A percentile compares a stretch with the other conserved stretches of the same genome.
These are phyloP conservation scores for Itoplectis maculator DNA, from an alignment of 2,888 invertebrate species.

Conservation along the genomic window DNA sequence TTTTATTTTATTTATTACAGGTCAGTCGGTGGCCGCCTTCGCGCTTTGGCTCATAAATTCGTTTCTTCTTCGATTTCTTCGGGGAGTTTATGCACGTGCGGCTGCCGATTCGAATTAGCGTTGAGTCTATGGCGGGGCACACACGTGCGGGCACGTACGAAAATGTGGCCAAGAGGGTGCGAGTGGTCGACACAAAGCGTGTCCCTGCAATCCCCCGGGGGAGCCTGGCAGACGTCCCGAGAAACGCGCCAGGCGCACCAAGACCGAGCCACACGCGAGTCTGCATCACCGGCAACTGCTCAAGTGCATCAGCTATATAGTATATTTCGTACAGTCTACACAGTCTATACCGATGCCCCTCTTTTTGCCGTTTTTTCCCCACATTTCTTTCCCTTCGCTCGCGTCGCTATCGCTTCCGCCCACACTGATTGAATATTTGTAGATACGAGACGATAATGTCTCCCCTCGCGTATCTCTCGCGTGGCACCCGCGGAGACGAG, in stretches of 20 bases:
- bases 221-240: conserved; percentile 63
- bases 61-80: conserved; percentile 61
- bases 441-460: conserved; percentile 58
- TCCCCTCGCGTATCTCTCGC: background rate
- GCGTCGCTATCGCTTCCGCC: conserved; percentile 42
- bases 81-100: conserved; percentile 72
- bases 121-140: conserved; percentile 28
- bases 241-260: conserved; percentile 31
- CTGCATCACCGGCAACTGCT: conserved; percentile 50
- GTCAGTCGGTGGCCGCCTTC: conserved; percentile 41
- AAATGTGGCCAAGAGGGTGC: conserved; percentile 51
- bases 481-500: background rate
- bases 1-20: conserved; percentile 22
- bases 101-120: conserved; percentile 72
- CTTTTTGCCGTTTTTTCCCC: background rate
- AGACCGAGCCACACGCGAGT: conserved; percentile 62
- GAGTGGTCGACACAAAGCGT: conserved; percentile 67
- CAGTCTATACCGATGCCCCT: background rate
- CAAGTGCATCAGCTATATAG: conserved; percentile 58
- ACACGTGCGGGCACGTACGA: conserved; percentile 29
- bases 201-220: conserved; percentile 60
- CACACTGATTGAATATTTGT: conserved; percentile 68
- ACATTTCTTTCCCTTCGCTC: conserved; percentile 25
- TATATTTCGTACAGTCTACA: conserved; percentile 18
- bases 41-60: conserved; percentile 53